A percentile compares a stretch with the other conserved stretches of the same genome.
phyloP scores from a whole-genome alignment of 1,140 invertebrate genomes.

The Drosophila eugracilis region DNA sequence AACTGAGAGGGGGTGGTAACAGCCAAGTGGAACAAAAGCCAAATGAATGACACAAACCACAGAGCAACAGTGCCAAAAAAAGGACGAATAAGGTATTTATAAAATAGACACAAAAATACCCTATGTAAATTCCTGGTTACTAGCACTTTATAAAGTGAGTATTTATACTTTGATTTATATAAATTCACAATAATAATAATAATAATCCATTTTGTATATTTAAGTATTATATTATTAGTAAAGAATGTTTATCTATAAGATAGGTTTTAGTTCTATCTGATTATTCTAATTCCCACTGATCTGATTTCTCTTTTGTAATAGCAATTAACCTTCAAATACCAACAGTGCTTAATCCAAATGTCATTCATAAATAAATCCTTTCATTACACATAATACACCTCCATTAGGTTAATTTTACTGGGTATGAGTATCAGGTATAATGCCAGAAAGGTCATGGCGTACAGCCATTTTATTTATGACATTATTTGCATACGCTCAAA shows the following conservation, averaged over 20 bases:
- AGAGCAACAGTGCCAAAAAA: constrained; percentile 66
- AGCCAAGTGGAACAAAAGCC: constrained; percentile 65
- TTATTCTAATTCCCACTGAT: too few species aligned
- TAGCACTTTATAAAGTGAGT: too few species aligned
- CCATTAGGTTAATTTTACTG: neutral
- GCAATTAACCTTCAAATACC: neutral
- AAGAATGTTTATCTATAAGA: neutral
- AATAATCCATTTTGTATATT: too few species aligned
- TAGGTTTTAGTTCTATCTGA: too few species aligned
- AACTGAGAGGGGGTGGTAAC: neutral
- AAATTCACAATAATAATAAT: too few species aligned
- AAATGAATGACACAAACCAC: constrained; percentile 80
- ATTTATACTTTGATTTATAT: too few species aligned
- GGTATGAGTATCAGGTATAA: constrained; percentile 20
- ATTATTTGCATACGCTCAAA: constrained; percentile 67
- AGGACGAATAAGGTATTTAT: constrained; percentile 1
- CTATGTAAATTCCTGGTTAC: too few species aligned
- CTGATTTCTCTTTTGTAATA: too few species aligned
- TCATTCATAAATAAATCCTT: neutral
- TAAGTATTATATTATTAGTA: too few species aligned
- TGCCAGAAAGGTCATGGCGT: constrained; percentile 20
- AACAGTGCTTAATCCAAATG: neutral
- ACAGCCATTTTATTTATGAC: constrained; percentile 50
- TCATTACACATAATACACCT: neutral
- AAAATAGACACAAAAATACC: constrained; percentile 21